Percentiles rank a stretch among this genome's conserved stretches.
phyloP scores from a whole-genome alignment of 2,113 vertebrate species.

The Patagioenas fasciata region DNA sequence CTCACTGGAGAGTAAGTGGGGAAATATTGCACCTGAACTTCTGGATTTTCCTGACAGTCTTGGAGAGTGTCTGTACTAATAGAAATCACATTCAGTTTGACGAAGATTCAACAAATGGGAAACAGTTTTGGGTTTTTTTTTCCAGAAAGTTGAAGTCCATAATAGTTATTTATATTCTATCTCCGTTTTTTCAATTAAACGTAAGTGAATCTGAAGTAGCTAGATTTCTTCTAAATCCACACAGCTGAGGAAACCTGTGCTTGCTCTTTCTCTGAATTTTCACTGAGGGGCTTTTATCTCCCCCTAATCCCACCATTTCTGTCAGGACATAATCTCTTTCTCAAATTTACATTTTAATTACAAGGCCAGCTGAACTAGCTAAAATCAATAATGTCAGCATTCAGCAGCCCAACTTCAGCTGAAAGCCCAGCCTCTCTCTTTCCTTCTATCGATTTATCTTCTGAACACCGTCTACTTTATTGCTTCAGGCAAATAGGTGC shows the following conservation, averaged over 20 bases:
- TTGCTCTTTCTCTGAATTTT: conserved; percentile 79
- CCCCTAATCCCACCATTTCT: conserved; percentile 91
- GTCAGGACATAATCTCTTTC: conserved; percentile 98
- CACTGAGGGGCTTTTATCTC: conserved; percentile 88
- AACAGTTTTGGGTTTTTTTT: not conserved
- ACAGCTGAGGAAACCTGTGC: conserved; percentile 66
- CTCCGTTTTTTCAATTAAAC: conserved; percentile 65
- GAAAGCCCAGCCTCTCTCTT: conserved; percentile 81
- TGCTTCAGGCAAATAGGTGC: conserved; percentile 84
- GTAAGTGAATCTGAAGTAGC: conserved; percentile 56
- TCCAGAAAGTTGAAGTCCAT: not conserved
- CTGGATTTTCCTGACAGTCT: not conserved
- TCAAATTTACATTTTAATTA: conserved; percentile 99
- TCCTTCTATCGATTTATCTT: conserved; percentile 87
- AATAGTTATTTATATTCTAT: conserved; percentile 45
- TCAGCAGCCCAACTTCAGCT: conserved; percentile 74
- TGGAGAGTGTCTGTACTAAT: not conserved
- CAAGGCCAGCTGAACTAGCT: conserved; percentile 94
- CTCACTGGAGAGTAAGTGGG: not conserved
- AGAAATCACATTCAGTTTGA: not conserved
- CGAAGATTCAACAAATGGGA: not conserved
- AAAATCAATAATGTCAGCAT: conserved; percentile 93
- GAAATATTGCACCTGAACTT: not conserved
- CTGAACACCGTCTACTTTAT: conserved; percentile 78
- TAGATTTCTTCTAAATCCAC: conserved; percentile 70